phyloP scores from a whole-genome alignment of 2,888 invertebrate genomes.

The Subacronicta megacephala region DNA sequence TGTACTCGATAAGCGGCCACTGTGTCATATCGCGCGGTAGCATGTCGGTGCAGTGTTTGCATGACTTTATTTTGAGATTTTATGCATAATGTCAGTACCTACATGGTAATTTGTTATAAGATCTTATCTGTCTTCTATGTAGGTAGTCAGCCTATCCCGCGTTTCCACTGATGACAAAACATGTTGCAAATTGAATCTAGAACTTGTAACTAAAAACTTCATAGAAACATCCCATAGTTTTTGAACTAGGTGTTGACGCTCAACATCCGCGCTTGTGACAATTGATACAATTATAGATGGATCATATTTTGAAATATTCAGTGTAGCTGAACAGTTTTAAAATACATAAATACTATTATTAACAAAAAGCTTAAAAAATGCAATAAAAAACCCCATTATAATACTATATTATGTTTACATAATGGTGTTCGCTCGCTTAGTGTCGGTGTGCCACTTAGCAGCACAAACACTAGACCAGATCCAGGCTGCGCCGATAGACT shows the following conservation, averaged over 20 bases:
- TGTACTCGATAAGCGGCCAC: constrained; percentile 27
- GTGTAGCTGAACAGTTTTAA: neutral
- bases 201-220: no score
- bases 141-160: no score
- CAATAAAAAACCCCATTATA: constrained; percentile 1
- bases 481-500: constrained; percentile 26
- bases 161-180: no score
- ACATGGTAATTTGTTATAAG: no score
- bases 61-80: constrained; percentile 27
- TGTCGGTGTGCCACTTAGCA: constrained; percentile 50
- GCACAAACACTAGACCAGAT: constrained; percentile 41
- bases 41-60: constrained; percentile 19
- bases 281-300: no score
- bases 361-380: neutral
- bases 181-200: no score
- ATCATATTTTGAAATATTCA: no score
- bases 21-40: constrained; percentile 22
- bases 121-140: no score
- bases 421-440: constrained; percentile 23
- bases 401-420: constrained; percentile 16
- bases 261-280: no score
- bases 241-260: no score
- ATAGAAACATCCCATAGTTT: no score
- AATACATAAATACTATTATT: neutral
- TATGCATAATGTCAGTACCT: no score